Conservation (phyloP, 2,888 invertebrate species). For the Rapana venosa region DNA sequence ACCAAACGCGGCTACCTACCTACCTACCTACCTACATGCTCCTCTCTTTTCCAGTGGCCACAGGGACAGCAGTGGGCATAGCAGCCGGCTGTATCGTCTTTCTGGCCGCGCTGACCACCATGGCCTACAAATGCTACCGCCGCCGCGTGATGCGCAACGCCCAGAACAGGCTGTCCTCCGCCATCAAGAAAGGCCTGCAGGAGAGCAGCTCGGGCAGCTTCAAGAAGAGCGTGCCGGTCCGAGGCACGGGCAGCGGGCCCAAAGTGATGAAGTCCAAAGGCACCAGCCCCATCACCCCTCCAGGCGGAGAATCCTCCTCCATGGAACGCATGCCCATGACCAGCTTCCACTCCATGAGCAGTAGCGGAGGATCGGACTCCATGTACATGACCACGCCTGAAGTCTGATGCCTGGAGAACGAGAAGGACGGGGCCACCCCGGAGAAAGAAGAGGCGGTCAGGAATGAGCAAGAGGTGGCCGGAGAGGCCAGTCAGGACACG, state of each 20-base stretch:
- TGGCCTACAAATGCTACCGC: slow-evolving; percentile 85
- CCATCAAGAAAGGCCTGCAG: slow-evolving; percentile 76
- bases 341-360: slow-evolving; percentile 80
- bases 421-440: slow-evolving; percentile 75
- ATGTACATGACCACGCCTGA: slow-evolving; percentile 69
- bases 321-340: slow-evolving; percentile 71
- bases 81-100: slow-evolving; percentile 83
- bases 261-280: slow-evolving; percentile 76
- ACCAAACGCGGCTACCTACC: background rate
- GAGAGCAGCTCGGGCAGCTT: slow-evolving; percentile 66
- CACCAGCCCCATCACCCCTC: slow-evolving; percentile 71
- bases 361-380: slow-evolving; percentile 52
- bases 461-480: background rate
- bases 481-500: slow-evolving; percentile 1
- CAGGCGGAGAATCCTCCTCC: slow-evolving; percentile 57
- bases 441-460: slow-evolving; percentile 70
- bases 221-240: slow-evolving; percentile 93
- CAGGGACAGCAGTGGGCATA: slow-evolving; percentile 82
- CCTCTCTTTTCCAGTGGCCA: slow-evolving; percentile 67
- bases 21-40: background rate
- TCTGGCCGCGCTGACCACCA: slow-evolving; percentile 82
- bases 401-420: slow-evolving; percentile 80
- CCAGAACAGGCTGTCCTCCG: slow-evolving; percentile 73
- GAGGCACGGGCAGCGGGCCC: slow-evolving; percentile 51
- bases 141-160: slow-evolving; percentile 80